Evolutionary conservation across 2,797 vertebrate genomes (phyloP), one percentile per base, ranked within the genome.

Genomic region (Lutjanus argentimaculatus): DNA sequence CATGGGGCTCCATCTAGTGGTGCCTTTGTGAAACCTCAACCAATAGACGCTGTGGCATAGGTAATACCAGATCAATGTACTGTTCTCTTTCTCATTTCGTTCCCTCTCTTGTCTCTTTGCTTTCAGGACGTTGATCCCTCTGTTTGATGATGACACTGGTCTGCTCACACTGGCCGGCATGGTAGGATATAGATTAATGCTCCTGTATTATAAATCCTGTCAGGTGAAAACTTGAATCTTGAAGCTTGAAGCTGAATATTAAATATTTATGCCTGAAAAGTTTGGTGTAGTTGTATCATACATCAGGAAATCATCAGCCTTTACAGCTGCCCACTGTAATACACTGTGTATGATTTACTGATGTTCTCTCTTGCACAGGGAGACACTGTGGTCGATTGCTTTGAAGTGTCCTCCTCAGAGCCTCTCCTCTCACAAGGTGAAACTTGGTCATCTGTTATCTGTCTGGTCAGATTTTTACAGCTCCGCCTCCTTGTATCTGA

Each of bases 101-200:
- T 67, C 4, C 9, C 10, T 79, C 15, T 71, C 5, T 43, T 65
- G 19, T 80, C 57, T 85, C 17, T 73, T 64, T 85, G 21, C 56
- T 72, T 21, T 11, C 86, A 99, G 98, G 86, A 95, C 88, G 3
- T 74, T 97, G 85, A 95, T 98, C 69, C 97, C 98, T 0, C 92
- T 99, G 80, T 96, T 97, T 21, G 98, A 99, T 17, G 85, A 94
- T 0, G 97, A 98, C 93, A 96, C 97, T 0, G 95, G 97, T 53
- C 96, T 99, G 48, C 96, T 99, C 51, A 63, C 97, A 30, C 86
- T 99, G 76, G 95, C 97, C 1, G 97, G 96, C 88, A 96, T 96
- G 96, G 98, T 99, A 83, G 95, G 93, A 70, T 40, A 16, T n/a
- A 30, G 16, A 70, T 56, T 16, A 10, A 49, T 8, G 0, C 2